Percentiles rank a stretch among this genome's conserved stretches.
phyloP scores from a whole-genome alignment of 2,888 invertebrate species.

The Serrognathus titanus region DNA sequence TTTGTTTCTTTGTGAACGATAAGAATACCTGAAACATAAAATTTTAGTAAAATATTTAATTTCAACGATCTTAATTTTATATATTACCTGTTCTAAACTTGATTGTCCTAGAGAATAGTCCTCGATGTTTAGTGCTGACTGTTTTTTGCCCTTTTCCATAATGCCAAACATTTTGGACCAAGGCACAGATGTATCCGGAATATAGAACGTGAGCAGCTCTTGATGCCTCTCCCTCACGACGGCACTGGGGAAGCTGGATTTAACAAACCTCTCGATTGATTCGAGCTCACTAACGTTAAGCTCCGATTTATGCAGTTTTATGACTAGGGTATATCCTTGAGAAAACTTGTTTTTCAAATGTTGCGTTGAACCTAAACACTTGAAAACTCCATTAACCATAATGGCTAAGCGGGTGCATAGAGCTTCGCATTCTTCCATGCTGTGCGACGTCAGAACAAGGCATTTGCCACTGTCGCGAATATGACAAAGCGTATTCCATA shows the following conservation, averaged over 20 bases:
- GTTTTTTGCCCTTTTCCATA: conserved; percentile 58
- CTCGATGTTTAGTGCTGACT: conserved; percentile 54
- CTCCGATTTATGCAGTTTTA: conserved; percentile 44
- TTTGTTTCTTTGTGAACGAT: conserved; percentile 13
- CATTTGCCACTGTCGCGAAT: conserved; percentile 69
- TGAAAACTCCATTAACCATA: conserved; percentile 82
- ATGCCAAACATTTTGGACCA: conserved; percentile 76
- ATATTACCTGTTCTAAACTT: conserved; percentile 66
- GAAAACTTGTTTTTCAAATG: conserved; percentile 79
- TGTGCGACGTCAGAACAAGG: conserved; percentile 79
- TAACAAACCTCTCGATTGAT: conserved; percentile 33
- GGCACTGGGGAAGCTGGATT: conserved; percentile 37
- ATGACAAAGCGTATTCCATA: conserved; percentile 73
- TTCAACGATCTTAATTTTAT: background rate
- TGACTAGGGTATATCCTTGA: conserved; percentile 52
- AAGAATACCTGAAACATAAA: conserved; percentile 11
- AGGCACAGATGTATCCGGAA: conserved; percentile 56
- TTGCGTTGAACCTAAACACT: conserved; percentile 76
- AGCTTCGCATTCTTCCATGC: conserved; percentile 86
- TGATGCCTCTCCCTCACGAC: conserved; percentile 64
- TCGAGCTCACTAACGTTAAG: conserved; percentile 16
- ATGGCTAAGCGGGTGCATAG: conserved; percentile 76
- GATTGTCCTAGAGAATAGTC: conserved; percentile 83
- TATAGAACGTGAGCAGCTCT: conserved; percentile 69
- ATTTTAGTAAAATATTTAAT: background rate